A percentile compares a stretch with the other conserved stretches of the same genome.
Evolutionary conservation across 35 echinoderm and acorn worm species (phyloP).

Genomic region (Diadema setosum): DNA sequence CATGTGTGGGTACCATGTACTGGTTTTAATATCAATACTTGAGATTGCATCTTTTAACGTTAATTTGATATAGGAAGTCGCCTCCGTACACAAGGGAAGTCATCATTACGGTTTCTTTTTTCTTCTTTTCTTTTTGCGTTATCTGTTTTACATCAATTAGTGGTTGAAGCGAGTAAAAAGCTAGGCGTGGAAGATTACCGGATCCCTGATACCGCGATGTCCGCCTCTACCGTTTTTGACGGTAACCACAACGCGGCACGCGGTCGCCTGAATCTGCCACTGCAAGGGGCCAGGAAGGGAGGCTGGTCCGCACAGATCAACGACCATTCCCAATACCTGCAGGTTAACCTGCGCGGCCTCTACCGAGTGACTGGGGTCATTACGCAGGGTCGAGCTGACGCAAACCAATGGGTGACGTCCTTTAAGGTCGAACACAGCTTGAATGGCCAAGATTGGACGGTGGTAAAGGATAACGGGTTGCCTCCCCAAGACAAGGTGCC

Average conservation of each 20-base stretch:
- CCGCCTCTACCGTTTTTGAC: not conserved
- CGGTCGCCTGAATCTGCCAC: not conserved
- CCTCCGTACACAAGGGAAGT: too few species aligned
- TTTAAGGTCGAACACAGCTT: not conserved
- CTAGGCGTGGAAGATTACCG: slow-evolving; percentile 19
- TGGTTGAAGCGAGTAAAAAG: not conserved
- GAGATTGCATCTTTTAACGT: too few species aligned
- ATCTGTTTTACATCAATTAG: too few species aligned
- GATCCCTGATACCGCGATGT: not conserved
- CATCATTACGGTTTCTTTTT: too few species aligned
- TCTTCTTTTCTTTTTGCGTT: too few species aligned
- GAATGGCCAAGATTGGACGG: not conserved
- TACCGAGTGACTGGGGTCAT: not conserved
- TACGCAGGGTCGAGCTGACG: slow-evolving; percentile 4
- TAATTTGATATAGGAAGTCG: too few species aligned
- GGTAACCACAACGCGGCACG: not conserved
- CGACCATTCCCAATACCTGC: slow-evolving; percentile 4
- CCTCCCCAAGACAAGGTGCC: too few species aligned
- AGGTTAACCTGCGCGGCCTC: not conserved
- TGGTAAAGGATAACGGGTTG: too few species aligned
- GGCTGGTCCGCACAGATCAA: not conserved
- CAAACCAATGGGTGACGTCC: slow-evolving; percentile 26
- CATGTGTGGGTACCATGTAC: too few species aligned
- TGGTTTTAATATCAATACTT: too few species aligned
- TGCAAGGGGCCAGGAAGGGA: not conserved